Conservation (phyloP, 2,888 invertebrate genomes). For the Hirtodrosophila trivittata region DNA sequence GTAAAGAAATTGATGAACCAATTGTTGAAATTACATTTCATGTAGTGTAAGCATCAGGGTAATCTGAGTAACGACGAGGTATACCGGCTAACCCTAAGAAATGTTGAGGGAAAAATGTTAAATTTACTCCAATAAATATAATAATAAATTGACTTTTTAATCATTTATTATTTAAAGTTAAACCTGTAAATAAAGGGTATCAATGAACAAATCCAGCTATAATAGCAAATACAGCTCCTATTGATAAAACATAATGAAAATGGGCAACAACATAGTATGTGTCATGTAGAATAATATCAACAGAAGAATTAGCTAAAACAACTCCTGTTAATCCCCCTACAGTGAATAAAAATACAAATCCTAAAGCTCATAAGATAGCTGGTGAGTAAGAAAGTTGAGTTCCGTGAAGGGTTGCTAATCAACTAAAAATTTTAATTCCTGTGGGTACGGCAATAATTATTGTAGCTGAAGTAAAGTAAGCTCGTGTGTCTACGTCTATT, state of each 20-base stretch:
- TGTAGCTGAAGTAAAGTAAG: conserved; percentile 92
- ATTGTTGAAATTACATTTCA: conserved; percentile 89
- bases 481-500: conserved; percentile 92
- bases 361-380: conserved; percentile 87
- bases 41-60: conserved; percentile 87
- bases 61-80: conserved; percentile 91
- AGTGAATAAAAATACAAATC: conserved; percentile 91
- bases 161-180: conserved; percentile 86
- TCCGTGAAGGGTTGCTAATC: conserved; percentile 89
- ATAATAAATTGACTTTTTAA: conserved; percentile 89
- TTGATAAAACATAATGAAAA: conserved; percentile 92
- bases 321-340: conserved; percentile 89
- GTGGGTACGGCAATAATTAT: conserved; percentile 95
- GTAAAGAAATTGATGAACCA: conserved; percentile 87
- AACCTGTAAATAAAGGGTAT: conserved; percentile 88
- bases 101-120: conserved; percentile 92
- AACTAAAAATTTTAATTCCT: conserved; percentile 93
- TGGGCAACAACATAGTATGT: conserved; percentile 94
- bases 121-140: conserved; percentile 91
- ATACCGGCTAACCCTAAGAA: conserved; percentile 89
- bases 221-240: conserved; percentile 92
- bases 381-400: conserved; percentile 86
- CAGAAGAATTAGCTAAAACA: conserved; percentile 88
- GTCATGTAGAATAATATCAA: conserved; percentile 91
- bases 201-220: conserved; percentile 90